phyloP scores from a whole-genome alignment of 2,113 vertebrate genomes.

The Gymnarchus niloticus region DNA sequence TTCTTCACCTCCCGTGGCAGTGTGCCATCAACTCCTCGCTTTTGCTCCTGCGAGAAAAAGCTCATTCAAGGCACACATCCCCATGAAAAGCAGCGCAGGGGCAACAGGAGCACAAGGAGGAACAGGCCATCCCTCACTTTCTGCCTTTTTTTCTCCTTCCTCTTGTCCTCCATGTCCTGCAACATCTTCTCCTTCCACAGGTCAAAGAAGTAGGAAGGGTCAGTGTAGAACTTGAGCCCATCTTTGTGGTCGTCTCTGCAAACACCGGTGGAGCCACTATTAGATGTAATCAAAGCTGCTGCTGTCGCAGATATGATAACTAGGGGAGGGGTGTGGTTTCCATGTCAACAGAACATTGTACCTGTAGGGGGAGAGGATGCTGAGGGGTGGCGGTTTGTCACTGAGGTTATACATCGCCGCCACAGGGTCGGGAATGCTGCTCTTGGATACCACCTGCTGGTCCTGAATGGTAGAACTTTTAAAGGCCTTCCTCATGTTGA shows the following conservation, averaged over 20 bases:
- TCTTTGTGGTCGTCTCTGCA: constrained; percentile 92
- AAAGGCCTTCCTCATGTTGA: constrained; percentile 98
- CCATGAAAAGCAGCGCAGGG: not conserved
- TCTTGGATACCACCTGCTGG: constrained; percentile 97
- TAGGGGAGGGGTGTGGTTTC: not conserved
- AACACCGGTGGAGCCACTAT: constrained; percentile 19
- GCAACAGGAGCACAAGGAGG: not conserved
- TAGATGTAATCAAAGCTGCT: not conserved
- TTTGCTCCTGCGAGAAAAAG: constrained; percentile 75
- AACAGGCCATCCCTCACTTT: constrained; percentile 47
- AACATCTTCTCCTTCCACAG: constrained; percentile 99
- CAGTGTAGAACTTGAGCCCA: constrained; percentile 93
- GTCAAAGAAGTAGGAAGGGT: constrained; percentile 97
- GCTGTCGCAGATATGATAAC: not conserved
- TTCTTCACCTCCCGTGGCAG: constrained; percentile 98
- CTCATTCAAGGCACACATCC: not conserved
- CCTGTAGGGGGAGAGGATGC: constrained; percentile 88
- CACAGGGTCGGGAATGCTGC: constrained; percentile 84
- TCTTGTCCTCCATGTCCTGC: constrained; percentile 97
- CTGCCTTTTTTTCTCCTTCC: constrained; percentile 80
- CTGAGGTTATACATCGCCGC: constrained; percentile 88
- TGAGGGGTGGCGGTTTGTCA: constrained; percentile 90
- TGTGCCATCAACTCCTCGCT: constrained; percentile 85
- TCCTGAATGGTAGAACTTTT: constrained; percentile 92
- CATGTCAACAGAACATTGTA: constrained; percentile 34